phyloP scores from a whole-genome alignment of 2,888 invertebrate genomes.

The Drosophila subquinaria region DNA sequence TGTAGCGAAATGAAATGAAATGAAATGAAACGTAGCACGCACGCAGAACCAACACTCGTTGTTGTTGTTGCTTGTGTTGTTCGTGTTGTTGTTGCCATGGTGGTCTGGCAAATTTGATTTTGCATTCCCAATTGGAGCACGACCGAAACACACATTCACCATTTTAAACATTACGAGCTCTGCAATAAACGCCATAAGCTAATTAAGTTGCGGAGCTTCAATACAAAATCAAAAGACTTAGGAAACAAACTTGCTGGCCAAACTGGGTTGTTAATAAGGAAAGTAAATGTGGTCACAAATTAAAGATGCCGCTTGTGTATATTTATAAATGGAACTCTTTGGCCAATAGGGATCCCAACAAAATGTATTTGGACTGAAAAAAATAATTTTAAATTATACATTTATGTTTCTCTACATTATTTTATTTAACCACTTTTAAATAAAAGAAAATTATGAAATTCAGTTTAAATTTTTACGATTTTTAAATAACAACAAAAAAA shows the following conservation, averaged over 20 bases:
- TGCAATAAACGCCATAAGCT: conserved; percentile 66
- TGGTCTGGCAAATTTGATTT: conserved; percentile 72
- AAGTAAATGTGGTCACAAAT: neutral
- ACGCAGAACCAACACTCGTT: conserved; percentile 48
- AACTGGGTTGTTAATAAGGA: neutral
- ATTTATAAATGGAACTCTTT: neutral
- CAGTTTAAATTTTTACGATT: too few species aligned
- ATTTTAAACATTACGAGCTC: conserved; percentile 35
- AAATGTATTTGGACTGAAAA: too few species aligned
- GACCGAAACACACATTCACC: conserved; percentile 70
- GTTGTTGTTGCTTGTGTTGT: conserved; percentile 17
- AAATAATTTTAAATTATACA: too few species aligned
- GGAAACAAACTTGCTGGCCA: conserved; percentile 54
- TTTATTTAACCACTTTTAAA: too few species aligned
- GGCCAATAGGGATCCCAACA: too few species aligned
- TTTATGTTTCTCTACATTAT: too few species aligned
- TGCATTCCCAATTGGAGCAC: conserved; percentile 81
- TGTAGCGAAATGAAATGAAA: conserved; percentile 73
- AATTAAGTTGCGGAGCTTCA: conserved; percentile 67
- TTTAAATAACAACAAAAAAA: too few species aligned
- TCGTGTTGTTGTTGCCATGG: conserved; percentile 50
- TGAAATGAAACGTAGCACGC: conserved; percentile 82
- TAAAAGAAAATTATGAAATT: too few species aligned
- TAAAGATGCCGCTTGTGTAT: neutral
- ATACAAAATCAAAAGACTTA: conserved; percentile 53